Base-by-base conservation (phyloP, 2,888 invertebrate species). In the Erebia aethiops region DNA sequence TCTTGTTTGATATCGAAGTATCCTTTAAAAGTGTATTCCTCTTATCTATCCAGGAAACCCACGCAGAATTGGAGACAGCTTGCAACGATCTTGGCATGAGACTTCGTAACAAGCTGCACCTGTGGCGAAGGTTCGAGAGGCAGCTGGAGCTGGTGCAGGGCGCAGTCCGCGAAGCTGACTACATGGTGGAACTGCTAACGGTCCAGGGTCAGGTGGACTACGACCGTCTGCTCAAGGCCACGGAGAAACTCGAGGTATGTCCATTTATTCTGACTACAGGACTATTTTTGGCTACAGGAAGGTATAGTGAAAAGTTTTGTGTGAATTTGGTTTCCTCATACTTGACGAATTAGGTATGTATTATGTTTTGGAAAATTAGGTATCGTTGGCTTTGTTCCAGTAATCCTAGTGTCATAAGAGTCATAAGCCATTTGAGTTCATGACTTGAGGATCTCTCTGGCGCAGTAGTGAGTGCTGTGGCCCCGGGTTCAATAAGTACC, bases 141-240 rank as follows among this genome's bases (percentile, higher is more conserved):
- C 97, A 97, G 79, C 86, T 97, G 77, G 97, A 97, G 79, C 82
- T 95, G 84, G 97, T 97, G 13, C 97, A 97, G 75, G 96, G 97
- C 66, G 97, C 97, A 0, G 97, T 97, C 0, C 95, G 97, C 70
- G 97, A 97, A 80, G 97, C 97, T 0, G 97, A 97, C 84, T 97
- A 97, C 80, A 97, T 97, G 97, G 97, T 97, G 92, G 97, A 97
- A 77, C 90, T 97, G 71, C 92, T 97, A 14, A 96, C 97, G 0
- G 96, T 97, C 0, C 97, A 97, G 82, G 97, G 97, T 1, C 96
- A 96, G 74, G 96, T 97, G 16, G 97, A 98, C 85, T 97, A 97
- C 81, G 97, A 97, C 76, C 94, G 97, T 10, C 90, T 98, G 71
- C 93, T 96, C 67, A 97, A 97, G 82, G 97, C 97, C 57, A 97